Base-by-base conservation (phyloP, 2,888 invertebrate genomes). In the Lymantria dispar region DNA sequence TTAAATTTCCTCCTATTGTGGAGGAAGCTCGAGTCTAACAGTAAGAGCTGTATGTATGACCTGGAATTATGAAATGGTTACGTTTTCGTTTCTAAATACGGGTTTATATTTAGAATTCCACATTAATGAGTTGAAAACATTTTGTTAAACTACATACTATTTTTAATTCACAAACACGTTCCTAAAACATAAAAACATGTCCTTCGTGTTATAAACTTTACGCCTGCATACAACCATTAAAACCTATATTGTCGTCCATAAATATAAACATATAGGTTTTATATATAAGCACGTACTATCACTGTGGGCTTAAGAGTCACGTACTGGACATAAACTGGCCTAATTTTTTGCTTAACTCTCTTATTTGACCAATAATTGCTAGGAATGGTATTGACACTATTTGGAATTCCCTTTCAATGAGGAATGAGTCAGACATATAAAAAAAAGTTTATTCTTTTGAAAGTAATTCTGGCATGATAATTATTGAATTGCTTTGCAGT, bases 301-400 rank as follows among this genome's bases (percentile, higher is more conserved):
- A 54, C 30, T 47, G 43, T 41, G 39, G 12, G 12, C 9, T 12
- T 12, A 12, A n/a, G 0, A 15, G 55, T 49, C 66, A 65, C 66
- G 64, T 63, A 43, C 46, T 33, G 38, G 15, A 38, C 9, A 43
- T 40, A 50, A 51, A 56, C 57, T 51, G 47, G 42, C 55, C 40
- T 39, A 54, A 45, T 47, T 52, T 60, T 42, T 44, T 38, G 30
- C 15, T 3, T 36, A 42, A 47, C 45, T 43, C 50, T 14, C 50
- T 12, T 45, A 37, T 52, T 54, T 55, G 46, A 39, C 39, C 22
- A 42, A 57, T 56, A 55, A 58, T 7, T 36, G 36, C 7, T 2
- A 8, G 7, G n/a, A 11, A 7, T 36, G 36, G n/a, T 8, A n/a
- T 36, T 11, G n/a, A 36, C 36, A 36, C n/a, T 36, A 36, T 22